These are phyloP conservation scores for Sminthopsis crassicaudata DNA, from an alignment of 2,113 vertebrate genomes.

Conservation along the genomic window DNA sequence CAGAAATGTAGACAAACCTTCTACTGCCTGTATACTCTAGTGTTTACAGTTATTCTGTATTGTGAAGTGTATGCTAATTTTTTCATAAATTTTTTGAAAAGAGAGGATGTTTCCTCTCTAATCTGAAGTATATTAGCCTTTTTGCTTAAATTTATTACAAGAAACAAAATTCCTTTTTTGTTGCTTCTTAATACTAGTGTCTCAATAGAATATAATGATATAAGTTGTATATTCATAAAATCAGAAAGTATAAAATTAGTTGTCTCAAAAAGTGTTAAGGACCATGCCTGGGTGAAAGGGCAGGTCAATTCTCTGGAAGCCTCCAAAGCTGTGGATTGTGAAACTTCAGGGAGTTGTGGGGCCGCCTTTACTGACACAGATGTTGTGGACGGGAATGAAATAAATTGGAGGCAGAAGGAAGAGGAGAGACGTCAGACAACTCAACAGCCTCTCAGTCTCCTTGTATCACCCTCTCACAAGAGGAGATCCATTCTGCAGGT, in stretches of 20 bases:
- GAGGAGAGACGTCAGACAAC: too few relatives aligned
- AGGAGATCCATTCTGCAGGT: too few relatives aligned
- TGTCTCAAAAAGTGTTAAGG: neutral
- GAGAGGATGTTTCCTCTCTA: conserved; percentile 85
- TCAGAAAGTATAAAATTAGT: conserved; percentile 18
- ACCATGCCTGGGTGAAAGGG: too few relatives aligned
- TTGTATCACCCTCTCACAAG: too few relatives aligned
- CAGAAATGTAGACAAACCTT: conserved; percentile 72
- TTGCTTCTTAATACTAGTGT: conserved; percentile 60
- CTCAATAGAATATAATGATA: conserved; percentile 67
- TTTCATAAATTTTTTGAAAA: conserved; percentile 85
- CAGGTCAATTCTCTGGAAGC: too few relatives aligned
- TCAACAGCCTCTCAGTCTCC: too few relatives aligned
- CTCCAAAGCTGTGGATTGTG: too few relatives aligned
- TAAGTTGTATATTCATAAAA: conserved; percentile 33
- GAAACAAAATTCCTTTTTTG: conserved; percentile 63
- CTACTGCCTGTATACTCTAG: conserved; percentile 66
- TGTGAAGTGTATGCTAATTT: conserved; percentile 74
- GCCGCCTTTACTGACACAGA: too few relatives aligned
- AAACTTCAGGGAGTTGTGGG: too few relatives aligned
- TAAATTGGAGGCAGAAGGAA: too few relatives aligned
- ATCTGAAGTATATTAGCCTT: conserved; percentile 78
- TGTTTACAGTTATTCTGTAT: conserved; percentile 76
- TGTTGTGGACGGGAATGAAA: too few relatives aligned
- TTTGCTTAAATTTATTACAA: conserved; percentile 71